Conservation (phyloP, 1,140 invertebrate genomes). For the Drosophila kohkoa region DNA sequence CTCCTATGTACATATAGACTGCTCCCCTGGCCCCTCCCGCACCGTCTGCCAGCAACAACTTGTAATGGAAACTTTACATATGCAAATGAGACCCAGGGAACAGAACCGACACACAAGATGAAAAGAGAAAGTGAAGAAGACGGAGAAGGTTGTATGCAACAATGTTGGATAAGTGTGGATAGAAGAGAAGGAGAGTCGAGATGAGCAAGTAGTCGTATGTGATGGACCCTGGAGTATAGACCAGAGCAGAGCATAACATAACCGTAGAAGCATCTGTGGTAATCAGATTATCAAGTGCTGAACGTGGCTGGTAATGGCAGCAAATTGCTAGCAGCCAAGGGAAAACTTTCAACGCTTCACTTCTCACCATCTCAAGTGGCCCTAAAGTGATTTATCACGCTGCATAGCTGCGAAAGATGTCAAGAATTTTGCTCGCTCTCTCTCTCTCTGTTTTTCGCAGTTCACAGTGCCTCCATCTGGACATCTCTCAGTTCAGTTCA, state of each 20-base stretch:
- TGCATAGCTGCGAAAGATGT: constrained; percentile 4
- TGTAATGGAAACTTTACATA: constrained; percentile 51
- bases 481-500: neutral
- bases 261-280: constrained; percentile 16
- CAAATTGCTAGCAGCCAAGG: constrained; percentile 27
- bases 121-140: constrained; percentile 4
- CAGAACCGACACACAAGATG: neutral
- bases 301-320: constrained; percentile 24
- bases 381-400: constrained; percentile 46
- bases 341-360: constrained; percentile 28
- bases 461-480: neutral
- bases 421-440: neutral
- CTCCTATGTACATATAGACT: constrained; percentile 12
- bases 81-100: constrained; percentile 34
- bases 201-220: constrained; percentile 4
- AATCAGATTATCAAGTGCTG: constrained; percentile 45
- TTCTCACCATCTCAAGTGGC: constrained; percentile 17
- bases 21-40: neutral
- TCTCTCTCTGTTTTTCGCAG: neutral
- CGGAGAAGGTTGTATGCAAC: neutral
- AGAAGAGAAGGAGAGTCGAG: neutral
- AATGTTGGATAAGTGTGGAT: constrained; percentile 8
- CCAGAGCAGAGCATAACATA: neutral
- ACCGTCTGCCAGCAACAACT: constrained; percentile 9
- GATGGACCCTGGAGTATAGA: neutral